A percentile compares a stretch with the other conserved stretches of the same genome.
These are phyloP conservation scores for Centruroides sculpturatus DNA, from an alignment of 1,140 invertebrate genomes.

Conservation along the genomic window DNA sequence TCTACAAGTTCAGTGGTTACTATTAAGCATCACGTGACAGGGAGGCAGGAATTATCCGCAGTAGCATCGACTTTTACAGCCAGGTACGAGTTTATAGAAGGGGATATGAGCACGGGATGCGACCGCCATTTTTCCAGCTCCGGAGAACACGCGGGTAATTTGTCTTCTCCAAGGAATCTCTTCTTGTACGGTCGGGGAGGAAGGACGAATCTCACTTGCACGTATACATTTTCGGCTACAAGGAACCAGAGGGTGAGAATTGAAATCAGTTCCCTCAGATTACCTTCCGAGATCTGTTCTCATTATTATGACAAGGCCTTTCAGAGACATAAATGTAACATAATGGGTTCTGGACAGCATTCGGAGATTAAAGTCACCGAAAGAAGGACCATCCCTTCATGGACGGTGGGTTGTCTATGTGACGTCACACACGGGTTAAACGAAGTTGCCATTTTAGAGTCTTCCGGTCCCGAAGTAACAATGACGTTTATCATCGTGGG, in stretches of 20 bases:
- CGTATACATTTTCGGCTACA: slow-evolving; percentile 15
- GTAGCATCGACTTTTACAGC: slow-evolving; percentile 11
- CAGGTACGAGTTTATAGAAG: slow-evolving; percentile 18
- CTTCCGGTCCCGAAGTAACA: slow-evolving; percentile 45
- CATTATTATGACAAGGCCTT: slow-evolving; percentile 1
- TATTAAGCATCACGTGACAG: neutral
- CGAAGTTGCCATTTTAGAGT: slow-evolving; percentile 2
- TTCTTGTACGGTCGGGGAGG: slow-evolving; percentile 20
- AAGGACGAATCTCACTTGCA: slow-evolving; percentile 16
- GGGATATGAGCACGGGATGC: slow-evolving; percentile 15
- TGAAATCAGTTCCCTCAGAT: neutral
- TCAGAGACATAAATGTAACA: too few species aligned
- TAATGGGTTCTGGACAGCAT: too few species aligned
- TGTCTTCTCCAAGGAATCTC: slow-evolving; percentile 15
- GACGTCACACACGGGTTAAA: neutral
- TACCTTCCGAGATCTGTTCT: neutral
- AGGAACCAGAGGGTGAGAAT: slow-evolving; percentile 13
- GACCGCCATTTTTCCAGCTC: slow-evolving; percentile 16
- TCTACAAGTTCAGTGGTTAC: slow-evolving; percentile 16
- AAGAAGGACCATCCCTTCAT: slow-evolving; percentile 6
- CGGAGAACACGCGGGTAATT: slow-evolving; percentile 6
- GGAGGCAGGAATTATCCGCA: slow-evolving; percentile 1
- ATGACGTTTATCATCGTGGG: slow-evolving; percentile 51
- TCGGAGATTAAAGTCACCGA: neutral
- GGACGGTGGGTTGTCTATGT: slow-evolving; percentile 4